Conservation (phyloP, 2,888 invertebrate species). For the Drosophila anomalata region DNA sequence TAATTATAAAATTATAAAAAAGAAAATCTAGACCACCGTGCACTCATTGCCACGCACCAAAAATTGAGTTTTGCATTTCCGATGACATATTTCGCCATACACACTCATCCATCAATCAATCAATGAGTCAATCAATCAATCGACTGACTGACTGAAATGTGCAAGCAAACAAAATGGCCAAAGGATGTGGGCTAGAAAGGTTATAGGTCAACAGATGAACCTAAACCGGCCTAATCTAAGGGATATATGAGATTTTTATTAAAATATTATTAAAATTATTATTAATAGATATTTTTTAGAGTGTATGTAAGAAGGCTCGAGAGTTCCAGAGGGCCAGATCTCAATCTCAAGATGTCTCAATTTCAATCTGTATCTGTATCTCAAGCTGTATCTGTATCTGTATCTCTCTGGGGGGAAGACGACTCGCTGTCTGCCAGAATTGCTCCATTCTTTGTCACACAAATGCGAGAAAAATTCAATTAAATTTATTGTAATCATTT, state of each 20-base stretch:
- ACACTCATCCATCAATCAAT: slow-evolving; percentile 41
- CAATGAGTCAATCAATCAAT: slow-evolving; percentile 42
- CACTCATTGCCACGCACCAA: slow-evolving; percentile 17
- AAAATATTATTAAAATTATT: too few relatives aligned
- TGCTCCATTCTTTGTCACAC: slow-evolving; percentile 6
- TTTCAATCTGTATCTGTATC: slow-evolving; percentile 30
- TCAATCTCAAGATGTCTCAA: slow-evolving; percentile 42
- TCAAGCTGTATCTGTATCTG: neutral
- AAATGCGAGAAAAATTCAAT: slow-evolving; percentile 58
- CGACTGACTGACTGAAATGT: slow-evolving; percentile 41
- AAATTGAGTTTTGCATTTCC: slow-evolving; percentile 15
- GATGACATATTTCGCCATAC: slow-evolving; percentile 34
- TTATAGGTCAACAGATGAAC: neutral
- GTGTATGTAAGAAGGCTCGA: slow-evolving; percentile 18
- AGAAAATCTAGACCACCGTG: slow-evolving; percentile 12
- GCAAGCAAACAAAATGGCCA: slow-evolving; percentile 29
- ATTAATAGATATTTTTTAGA: neutral
- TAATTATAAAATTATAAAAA: neutral
- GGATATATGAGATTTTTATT: too few relatives aligned
- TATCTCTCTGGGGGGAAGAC: slow-evolving; percentile 5
- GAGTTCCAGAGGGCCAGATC: slow-evolving; percentile 11
- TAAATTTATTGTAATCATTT: slow-evolving; percentile 68
- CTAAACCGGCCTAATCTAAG: neutral
- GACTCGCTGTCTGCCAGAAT: slow-evolving; percentile 33
- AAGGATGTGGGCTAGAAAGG: slow-evolving; percentile 28